Conservation (phyloP, 2,113 vertebrate species). For the Uria aalge region DNA sequence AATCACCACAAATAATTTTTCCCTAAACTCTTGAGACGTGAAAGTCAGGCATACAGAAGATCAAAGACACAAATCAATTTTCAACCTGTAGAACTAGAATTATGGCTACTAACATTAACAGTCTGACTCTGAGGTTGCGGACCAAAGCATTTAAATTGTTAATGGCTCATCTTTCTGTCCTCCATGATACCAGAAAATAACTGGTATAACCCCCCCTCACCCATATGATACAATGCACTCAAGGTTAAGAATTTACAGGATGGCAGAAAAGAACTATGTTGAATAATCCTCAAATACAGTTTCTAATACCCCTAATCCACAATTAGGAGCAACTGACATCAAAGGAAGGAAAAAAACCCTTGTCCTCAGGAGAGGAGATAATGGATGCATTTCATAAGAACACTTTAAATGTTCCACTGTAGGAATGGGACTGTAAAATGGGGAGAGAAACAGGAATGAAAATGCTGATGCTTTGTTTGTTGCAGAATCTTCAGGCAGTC, state of each 20-base stretch:
- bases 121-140: not conserved
- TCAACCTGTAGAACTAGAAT: not conserved
- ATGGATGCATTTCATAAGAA: not conserved
- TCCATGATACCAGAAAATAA: not conserved
- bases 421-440: not conserved
- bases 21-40: not conserved
- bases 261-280: not conserved
- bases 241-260: not conserved
- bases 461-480: not conserved
- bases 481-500: not conserved
- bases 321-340: not conserved
- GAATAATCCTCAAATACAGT: not conserved
- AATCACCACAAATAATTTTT: not conserved
- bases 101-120: not conserved
- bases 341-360: not conserved
- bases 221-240: not conserved
- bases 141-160: not conserved
- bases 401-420: not conserved
- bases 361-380: not conserved
- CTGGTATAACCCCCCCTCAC: not conserved
- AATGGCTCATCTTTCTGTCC: not conserved
- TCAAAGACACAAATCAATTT: not conserved
- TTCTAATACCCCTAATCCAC: not conserved
- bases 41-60: not conserved
- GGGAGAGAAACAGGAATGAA: not conserved